Percentiles rank a stretch among this genome's conserved stretches.
Evolutionary conservation across 2,113 vertebrate genomes (phyloP).

Genomic region (Bostrychus sinensis): DNA sequence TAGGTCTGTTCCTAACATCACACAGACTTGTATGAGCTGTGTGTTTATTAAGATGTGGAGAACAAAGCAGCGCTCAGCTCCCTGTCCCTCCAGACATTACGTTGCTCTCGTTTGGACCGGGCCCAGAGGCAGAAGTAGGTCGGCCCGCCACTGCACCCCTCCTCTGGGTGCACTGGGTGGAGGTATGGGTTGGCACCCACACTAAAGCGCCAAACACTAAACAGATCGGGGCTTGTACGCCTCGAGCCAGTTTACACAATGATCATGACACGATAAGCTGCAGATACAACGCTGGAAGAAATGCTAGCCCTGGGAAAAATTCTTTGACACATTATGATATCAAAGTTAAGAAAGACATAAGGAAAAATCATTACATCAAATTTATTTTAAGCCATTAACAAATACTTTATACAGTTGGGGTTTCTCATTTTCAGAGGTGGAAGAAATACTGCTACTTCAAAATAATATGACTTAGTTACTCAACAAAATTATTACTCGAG

Average conservation of each 20-base stretch:
- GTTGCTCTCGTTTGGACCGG: constrained; percentile 65
- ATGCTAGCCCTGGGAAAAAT: not conserved
- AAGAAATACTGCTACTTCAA: too few species aligned
- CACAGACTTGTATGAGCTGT: not conserved
- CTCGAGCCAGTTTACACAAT: constrained; percentile 22
- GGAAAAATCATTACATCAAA: not conserved
- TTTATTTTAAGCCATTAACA: too few species aligned
- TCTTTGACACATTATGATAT: too few species aligned
- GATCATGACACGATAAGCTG: constrained; percentile 30
- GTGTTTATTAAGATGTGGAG: constrained; percentile 38
- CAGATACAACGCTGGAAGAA: constrained; percentile 14
- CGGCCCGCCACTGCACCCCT: constrained; percentile 44
- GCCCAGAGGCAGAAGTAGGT: constrained; percentile 70
- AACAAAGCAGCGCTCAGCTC: constrained; percentile 65
- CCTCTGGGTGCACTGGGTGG: constrained; percentile 54
- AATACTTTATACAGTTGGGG: too few species aligned
- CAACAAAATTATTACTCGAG: too few species aligned
- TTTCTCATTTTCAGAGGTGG: too few species aligned
- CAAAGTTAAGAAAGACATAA: not conserved
- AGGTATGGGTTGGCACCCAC: constrained; percentile 49
- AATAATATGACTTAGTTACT: too few species aligned
- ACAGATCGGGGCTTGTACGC: constrained; percentile 48
- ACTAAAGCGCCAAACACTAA: constrained; percentile 30
- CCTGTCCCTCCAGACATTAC: constrained; percentile 73
- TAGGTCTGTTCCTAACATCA: not conserved